Evolutionary conservation across 2,888 invertebrate species (phyloP).

Genomic region (Himalopsyche tibetana): DNA sequence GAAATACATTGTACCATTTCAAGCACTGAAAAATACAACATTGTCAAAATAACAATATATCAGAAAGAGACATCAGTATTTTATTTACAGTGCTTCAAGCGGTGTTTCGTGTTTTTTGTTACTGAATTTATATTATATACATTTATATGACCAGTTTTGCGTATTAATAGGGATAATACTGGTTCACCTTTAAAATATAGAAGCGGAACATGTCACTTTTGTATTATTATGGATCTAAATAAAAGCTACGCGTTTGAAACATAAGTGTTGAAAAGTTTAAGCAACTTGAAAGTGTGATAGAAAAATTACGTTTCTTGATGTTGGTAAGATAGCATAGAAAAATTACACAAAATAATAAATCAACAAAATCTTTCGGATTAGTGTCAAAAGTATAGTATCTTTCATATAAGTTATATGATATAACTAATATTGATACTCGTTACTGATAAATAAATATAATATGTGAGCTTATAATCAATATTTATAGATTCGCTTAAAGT

Average conservation of each 20-base stretch:
- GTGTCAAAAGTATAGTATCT: not conserved
- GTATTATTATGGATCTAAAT: not conserved
- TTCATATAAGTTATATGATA: too few species aligned
- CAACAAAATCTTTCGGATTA: not conserved
- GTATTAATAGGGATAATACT: constrained; percentile 19
- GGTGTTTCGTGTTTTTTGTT: not conserved
- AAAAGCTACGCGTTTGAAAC: not conserved
- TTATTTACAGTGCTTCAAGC: not conserved
- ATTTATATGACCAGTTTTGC: not conserved
- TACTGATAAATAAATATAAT: not conserved
- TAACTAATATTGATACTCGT: not conserved
- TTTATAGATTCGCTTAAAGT: not conserved
- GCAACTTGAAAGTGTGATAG: not conserved
- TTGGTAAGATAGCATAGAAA: not conserved
- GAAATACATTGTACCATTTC: not conserved
- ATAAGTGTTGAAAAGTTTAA: not conserved
- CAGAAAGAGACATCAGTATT: not conserved
- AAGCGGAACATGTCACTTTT: constrained; percentile 30
- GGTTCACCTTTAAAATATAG: constrained; percentile 36
- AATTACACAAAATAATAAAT: constrained; percentile 2
- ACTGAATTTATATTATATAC: not conserved
- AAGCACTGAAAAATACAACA: not conserved
- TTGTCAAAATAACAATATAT: not conserved
- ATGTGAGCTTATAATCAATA: not conserved
- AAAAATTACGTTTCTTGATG: not conserved